Conservation (phyloP, 2,888 invertebrate genomes). For the Leistus spinibarbis region DNA sequence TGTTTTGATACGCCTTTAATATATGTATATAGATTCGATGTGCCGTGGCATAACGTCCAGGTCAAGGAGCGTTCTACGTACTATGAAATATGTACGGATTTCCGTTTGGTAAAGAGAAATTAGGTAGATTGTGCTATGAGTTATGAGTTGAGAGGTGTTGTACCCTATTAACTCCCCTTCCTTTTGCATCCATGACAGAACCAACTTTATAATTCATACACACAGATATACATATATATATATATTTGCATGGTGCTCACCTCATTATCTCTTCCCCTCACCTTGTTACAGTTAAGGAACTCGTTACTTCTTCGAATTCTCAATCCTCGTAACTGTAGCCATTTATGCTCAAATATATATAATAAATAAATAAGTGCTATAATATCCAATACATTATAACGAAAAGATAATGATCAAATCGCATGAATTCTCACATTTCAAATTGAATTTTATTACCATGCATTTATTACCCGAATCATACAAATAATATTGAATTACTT, state of each 20-base stretch:
- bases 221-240: neutral
- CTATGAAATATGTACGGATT: constrained; percentile 46
- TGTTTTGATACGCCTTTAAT: neutral
- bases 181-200: neutral
- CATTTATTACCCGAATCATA: too few species aligned
- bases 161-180: constrained; percentile 47
- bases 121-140: constrained; percentile 48
- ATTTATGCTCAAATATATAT: too few species aligned
- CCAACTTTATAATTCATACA: neutral
- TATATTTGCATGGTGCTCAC: neutral
- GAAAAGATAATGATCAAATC: too few species aligned
- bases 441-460: too few species aligned
- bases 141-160: constrained; percentile 48
- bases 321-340: neutral
- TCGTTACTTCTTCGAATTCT: neutral
- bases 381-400: too few species aligned
- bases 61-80: constrained; percentile 17
- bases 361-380: too few species aligned
- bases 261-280: neutral
- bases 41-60: neutral
- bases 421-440: too few species aligned
- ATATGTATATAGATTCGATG: constrained; percentile 6
- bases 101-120: constrained; percentile 48
- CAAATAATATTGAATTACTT: too few species aligned
- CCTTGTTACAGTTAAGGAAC: neutral